Percentiles rank a stretch among this genome's conserved stretches.
These are phyloP conservation scores for Pseudopodoces humilis DNA, from an alignment of 2,113 vertebrate genomes.

Conservation along the genomic window DNA sequence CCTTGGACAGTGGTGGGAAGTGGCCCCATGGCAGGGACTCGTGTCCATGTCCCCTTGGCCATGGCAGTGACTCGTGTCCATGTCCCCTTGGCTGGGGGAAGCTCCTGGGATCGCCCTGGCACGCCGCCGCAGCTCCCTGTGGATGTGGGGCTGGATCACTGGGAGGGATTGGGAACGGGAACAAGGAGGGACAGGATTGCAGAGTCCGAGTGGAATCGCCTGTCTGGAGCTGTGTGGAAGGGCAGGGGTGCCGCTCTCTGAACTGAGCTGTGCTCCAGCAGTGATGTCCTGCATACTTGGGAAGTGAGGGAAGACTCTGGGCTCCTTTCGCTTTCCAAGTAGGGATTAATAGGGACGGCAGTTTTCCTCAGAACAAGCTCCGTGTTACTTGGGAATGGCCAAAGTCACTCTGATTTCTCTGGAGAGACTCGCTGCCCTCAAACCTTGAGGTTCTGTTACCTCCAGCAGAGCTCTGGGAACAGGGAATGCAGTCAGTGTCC, in stretches of 20 bases:
- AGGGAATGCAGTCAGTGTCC: accelerated
- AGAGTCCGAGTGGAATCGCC: no score
- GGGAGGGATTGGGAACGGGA: not conserved
- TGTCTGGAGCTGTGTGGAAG: not conserved
- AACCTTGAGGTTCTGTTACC: accelerated
- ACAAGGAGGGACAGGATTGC: not conserved
- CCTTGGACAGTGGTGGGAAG: no score
- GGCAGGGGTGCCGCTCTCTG: not conserved
- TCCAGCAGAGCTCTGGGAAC: not conserved
- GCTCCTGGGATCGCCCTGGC: not conserved
- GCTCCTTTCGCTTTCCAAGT: not conserved
- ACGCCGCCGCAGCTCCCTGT: not conserved
- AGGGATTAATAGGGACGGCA: not conserved
- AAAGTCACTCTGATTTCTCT: not conserved
- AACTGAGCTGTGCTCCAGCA: not conserved
- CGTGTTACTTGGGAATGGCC: not conserved
- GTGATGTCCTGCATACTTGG: not conserved
- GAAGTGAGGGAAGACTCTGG: not conserved
- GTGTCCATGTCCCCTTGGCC: not conserved
- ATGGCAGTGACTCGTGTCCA: slow-evolving; percentile 26
- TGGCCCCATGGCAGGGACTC: slow-evolving; percentile 27
- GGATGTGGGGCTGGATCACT: not conserved
- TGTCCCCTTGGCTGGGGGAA: not conserved
- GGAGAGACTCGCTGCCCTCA: not conserved
- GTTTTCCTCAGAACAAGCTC: not conserved